Evolutionary conservation across 1,140 invertebrate species (phyloP).

Genomic region (Carposina sasakii): DNA sequence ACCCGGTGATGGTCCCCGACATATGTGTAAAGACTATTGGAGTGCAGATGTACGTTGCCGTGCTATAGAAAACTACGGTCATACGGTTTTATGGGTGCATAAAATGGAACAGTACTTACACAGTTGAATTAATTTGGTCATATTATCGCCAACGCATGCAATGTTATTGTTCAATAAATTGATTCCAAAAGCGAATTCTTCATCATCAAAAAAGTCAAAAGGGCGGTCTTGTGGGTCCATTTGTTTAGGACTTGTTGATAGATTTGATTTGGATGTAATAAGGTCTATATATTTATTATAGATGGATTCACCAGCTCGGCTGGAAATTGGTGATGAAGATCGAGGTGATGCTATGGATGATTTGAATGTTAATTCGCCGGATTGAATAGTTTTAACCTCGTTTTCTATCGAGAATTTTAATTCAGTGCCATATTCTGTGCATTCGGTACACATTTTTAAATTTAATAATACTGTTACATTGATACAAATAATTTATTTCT

Average conservation of each 20-base stretch:
- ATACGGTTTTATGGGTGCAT: no score
- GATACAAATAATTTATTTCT: no score
- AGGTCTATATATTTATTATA: constrained; percentile 50
- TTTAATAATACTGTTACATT: no score
- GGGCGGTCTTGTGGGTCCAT: constrained; percentile 45
- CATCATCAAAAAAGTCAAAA: constrained; percentile 58
- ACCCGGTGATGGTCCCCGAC: no score
- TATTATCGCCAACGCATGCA: constrained; percentile 56
- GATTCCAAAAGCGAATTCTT: constrained; percentile 58
- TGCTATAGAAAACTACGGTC: no score
- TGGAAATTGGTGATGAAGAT: constrained; percentile 36
- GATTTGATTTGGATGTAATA: constrained; percentile 47
- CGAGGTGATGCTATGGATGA: constrained; percentile 29
- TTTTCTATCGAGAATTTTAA: background rate
- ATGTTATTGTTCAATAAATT: constrained; percentile 59
- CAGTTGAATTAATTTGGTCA: constrained; percentile 60
- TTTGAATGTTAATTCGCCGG: constrained; percentile 33
- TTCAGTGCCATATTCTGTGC: no score
- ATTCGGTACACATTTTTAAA: no score
- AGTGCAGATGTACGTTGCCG: no score
- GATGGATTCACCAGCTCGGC: constrained; percentile 43
- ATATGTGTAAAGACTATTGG: no score
- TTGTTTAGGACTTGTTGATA: constrained; percentile 34
- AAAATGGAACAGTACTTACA: no score
- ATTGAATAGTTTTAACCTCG: constrained; percentile 23